Evolutionary conservation across 2,888 invertebrate species (phyloP).

Genomic region (Cerceris ruficornis): DNA sequence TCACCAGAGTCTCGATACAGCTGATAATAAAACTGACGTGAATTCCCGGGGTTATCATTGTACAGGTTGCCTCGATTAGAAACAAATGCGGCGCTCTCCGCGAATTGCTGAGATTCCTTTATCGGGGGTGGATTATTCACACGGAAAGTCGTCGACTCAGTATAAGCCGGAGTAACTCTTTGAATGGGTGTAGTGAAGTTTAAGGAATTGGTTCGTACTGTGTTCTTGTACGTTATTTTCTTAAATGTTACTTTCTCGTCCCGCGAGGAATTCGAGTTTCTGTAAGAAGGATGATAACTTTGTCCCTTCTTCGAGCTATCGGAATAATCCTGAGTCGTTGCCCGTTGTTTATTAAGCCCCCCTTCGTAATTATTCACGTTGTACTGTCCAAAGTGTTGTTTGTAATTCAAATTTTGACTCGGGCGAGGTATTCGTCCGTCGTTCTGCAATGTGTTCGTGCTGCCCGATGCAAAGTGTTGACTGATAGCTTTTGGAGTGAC

Average conservation of each 20-base stretch:
- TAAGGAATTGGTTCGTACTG: conserved; percentile 60
- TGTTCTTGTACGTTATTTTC: conserved; percentile 63
- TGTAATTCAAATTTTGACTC: conserved; percentile 17
- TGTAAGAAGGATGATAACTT: conserved; percentile 60
- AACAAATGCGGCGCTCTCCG: conserved; percentile 90
- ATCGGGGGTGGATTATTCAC: conserved; percentile 82
- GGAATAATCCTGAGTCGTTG: conserved; percentile 57
- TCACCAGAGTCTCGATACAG: conserved; percentile 56
- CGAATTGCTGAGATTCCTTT: conserved; percentile 87
- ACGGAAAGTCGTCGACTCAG: conserved; percentile 78
- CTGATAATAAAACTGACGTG: conserved; percentile 58
- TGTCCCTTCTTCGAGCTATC: conserved; percentile 41
- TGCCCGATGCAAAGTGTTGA: conserved; percentile 13
- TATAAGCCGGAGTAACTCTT: conserved; percentile 75
- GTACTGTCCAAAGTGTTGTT: conserved; percentile 27
- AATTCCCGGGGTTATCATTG: conserved; percentile 60
- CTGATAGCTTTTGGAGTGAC: conserved; percentile 4
- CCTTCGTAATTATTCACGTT: conserved; percentile 32
- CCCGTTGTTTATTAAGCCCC: conserved; percentile 64
- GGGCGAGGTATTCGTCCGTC: conserved; percentile 9
- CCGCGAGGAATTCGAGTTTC: conserved; percentile 61
- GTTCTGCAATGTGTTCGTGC: conserved; percentile 11
- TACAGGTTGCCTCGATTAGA: conserved; percentile 81
- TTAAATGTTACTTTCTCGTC: conserved; percentile 63
- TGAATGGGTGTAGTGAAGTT: conserved; percentile 44